Base-by-base conservation (phyloP, 2,113 vertebrate genomes). In the Bostrychus sinensis region DNA sequence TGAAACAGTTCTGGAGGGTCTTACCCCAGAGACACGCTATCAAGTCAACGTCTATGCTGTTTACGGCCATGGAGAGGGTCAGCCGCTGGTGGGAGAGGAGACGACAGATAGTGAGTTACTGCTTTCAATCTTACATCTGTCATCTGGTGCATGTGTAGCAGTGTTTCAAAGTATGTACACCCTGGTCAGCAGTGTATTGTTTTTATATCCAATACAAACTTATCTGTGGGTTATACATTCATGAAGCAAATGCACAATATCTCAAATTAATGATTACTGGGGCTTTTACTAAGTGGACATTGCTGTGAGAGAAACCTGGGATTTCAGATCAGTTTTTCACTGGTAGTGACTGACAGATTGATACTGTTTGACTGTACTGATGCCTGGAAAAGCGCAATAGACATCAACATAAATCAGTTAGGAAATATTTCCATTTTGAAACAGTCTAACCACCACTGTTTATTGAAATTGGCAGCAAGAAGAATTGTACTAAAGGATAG, bases 21-120 rank as follows among this genome's bases (percentile, higher is more conserved):
- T 99, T 62, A 96, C 93, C 61, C 95, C 96, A 9, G 97, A 99
- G 77, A 99, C 97, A 26, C 97, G 94, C 68, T 99, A 99, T 75
- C 92, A 90, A 78, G 88, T 99, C 86, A 96, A 94, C 19, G 94
- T 99, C 53, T 94, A 92, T 37, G 96, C 96, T 46, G 80, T 63
- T 42, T 99, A 99, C 48, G 91, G 88, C 73, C 94, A 85, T 1
- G 96, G 96, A 66, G 95, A 96, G 74, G 97, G 96, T 62, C 91
- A 93, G 32, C 93, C 97, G 0, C 80, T 99, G 56, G 88, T 78
- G 58, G 94, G 94, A 91, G 94, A 96, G 66, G 96, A 95, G 88
- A 97, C 93, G 72, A 99, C 97, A 66, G 94, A 97, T 72, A 87
- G 97, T 99, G 90, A 90, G 83, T 86, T 20, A 41, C 75, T 75